Percentiles rank a stretch among this genome's conserved stretches.
phyloP scores from a whole-genome alignment of 2,797 vertebrate species.

The Sciurus vulgaris region DNA sequence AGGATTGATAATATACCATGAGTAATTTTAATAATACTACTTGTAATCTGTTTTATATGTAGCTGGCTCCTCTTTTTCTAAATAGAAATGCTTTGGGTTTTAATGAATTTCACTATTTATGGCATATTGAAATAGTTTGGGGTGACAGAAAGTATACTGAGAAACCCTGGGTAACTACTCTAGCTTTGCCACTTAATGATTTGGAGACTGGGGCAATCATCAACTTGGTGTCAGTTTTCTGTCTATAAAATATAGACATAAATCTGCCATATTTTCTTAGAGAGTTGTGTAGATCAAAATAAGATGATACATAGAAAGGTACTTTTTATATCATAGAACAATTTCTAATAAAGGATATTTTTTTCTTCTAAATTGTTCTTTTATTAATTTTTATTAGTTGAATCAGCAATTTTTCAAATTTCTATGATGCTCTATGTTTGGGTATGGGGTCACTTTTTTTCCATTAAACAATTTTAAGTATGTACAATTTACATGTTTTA shows the following conservation, averaged over 20 bases:
- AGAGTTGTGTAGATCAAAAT: background rate
- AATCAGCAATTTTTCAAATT: background rate
- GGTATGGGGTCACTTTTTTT: background rate
- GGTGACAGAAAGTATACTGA: background rate
- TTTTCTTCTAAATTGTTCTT: background rate
- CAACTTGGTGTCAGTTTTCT: background rate
- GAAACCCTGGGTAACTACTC: background rate
- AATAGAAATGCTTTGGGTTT: constrained; percentile 24
- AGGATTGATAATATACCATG: constrained; percentile 20
- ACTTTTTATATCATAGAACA: background rate
- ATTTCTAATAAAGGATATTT: background rate
- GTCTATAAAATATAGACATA: background rate
- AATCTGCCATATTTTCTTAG: background rate
- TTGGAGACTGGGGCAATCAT: background rate
- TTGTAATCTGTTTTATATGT: background rate
- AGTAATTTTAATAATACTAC: constrained; percentile 23
- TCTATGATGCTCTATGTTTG: background rate
- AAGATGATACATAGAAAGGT: background rate
- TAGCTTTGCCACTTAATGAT: background rate
- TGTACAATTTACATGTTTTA: constrained; percentile 27
- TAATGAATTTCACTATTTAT: background rate
- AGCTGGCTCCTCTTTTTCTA: background rate
- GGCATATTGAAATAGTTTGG: background rate
- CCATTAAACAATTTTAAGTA: background rate
- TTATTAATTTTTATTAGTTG: constrained; percentile 16